phyloP scores from a whole-genome alignment of 2,888 invertebrate species.

The Cerceris ruficornis region DNA sequence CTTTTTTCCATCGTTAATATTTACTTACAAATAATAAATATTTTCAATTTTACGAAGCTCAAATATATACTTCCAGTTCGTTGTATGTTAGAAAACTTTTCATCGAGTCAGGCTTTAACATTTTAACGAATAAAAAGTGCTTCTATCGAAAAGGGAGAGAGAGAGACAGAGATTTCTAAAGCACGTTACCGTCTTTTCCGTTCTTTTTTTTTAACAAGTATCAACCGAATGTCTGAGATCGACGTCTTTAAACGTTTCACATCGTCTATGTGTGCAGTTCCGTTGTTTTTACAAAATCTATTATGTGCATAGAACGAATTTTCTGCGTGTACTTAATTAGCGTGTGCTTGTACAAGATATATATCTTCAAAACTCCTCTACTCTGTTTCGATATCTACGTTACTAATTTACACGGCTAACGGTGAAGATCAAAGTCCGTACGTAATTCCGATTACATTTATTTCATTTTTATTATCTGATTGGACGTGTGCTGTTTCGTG shows the following conservation, averaged over 20 bases:
- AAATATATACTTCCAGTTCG: conserved; percentile 55
- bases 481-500: conserved; percentile 62
- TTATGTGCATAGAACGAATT: conserved; percentile 24
- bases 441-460: conserved; percentile 19
- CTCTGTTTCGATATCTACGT: conserved; percentile 10
- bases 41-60: conserved; percentile 46
- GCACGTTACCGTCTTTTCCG: no score
- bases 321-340: conserved; percentile 1
- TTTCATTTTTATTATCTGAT: conserved; percentile 59
- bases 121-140: conserved; percentile 13
- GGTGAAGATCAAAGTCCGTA: conserved; percentile 11
- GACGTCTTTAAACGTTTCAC: neutral
- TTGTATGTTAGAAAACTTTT: conserved; percentile 54
- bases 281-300: neutral
- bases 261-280: neutral
- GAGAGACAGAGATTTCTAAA: no score
- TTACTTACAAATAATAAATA: conserved; percentile 46
- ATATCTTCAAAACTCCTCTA: conserved; percentile 1
- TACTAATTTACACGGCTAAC: conserved; percentile 9
- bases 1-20: conserved; percentile 28
- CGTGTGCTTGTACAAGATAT: conserved; percentile 29
- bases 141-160: neutral
- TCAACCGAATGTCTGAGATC: conserved; percentile 39
- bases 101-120: conserved; percentile 21
- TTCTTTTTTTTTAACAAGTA: conserved; percentile 41